Evolutionary conservation across 1,140 invertebrate species (phyloP).

Genomic region (Zaprionus vittiger): DNA sequence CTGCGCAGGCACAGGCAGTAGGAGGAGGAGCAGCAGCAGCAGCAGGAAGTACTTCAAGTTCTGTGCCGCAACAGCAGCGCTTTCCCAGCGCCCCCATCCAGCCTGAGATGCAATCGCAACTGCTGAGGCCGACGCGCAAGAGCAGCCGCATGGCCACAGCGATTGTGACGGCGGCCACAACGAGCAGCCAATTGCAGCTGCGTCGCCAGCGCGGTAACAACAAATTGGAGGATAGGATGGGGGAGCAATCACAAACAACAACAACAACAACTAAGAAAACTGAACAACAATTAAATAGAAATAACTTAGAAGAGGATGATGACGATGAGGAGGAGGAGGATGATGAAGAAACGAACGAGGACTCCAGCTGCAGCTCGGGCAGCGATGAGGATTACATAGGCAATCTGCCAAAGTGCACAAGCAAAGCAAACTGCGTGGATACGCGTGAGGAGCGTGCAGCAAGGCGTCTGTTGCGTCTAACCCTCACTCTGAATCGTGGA

Average conservation of each 20-base stretch:
- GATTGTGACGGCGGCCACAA: conserved; percentile 76
- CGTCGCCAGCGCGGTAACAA: conserved; percentile 47
- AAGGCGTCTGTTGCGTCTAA: conserved; percentile 53
- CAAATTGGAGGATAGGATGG: conserved; percentile 83
- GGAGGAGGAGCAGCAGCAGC: conserved; percentile 35
- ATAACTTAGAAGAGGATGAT: conserved; percentile 18
- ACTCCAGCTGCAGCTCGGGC: conserved; percentile 53
- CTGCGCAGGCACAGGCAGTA: conserved; percentile 38
- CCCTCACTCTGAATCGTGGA: conserved; percentile 43
- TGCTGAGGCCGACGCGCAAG: conserved; percentile 61
- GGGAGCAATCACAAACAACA: conserved; percentile 55
- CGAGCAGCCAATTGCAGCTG: conserved; percentile 70
- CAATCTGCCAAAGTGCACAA: conserved; percentile 17
- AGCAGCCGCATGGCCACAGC: conserved; percentile 78
- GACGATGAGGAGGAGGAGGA: conserved; percentile 36
- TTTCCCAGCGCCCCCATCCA: conserved; percentile 84
- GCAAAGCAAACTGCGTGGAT: conserved; percentile 25
- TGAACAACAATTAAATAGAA: conserved; percentile 75
- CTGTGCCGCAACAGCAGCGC: conserved; percentile 59
- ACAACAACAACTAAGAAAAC: conserved; percentile 35
- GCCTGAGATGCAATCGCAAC: conserved; percentile 70
- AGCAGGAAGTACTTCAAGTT: background rate
- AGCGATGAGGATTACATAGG: conserved; percentile 66
- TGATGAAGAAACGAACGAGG: conserved; percentile 48
- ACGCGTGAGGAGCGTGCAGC: conserved; percentile 62